phyloP scores from a whole-genome alignment of 2,888 invertebrate species.

The Caenorhabditis angaria region DNA sequence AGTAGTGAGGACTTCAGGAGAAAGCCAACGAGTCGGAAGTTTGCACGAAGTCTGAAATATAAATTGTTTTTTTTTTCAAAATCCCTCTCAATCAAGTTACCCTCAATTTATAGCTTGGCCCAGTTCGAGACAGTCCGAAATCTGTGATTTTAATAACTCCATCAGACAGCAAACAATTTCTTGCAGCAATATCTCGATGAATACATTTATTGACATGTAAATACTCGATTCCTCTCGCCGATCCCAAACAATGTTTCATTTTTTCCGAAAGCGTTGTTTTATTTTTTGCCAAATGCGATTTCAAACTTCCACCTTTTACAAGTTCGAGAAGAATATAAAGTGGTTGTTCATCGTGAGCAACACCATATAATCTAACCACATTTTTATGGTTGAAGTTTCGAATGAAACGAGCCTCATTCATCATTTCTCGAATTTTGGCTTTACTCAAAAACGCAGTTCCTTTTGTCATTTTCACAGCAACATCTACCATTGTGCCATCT shows the following conservation, averaged over 20 bases:
- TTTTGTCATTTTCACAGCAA: slow-evolving; percentile 45
- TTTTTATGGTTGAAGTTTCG: slow-evolving; percentile 42
- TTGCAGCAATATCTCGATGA: slow-evolving; percentile 41
- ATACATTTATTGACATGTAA: slow-evolving; percentile 30
- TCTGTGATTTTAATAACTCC: slow-evolving; percentile 41
- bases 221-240: slow-evolving; percentile 27
- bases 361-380: slow-evolving; percentile 46
- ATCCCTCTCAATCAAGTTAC: neutral
- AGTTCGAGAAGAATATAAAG: slow-evolving; percentile 47
- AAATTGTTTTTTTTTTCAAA: too few species aligned
- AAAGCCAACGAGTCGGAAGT: slow-evolving; percentile 46
- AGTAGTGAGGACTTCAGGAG: slow-evolving; percentile 34
- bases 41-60: slow-evolving; percentile 19
- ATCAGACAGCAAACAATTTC: slow-evolving; percentile 29
- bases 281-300: slow-evolving; percentile 19
- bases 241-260: slow-evolving; percentile 10
- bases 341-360: slow-evolving; percentile 48
- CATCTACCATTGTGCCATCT: slow-evolving; percentile 28
- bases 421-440: slow-evolving; percentile 47
- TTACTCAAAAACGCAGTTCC: slow-evolving; percentile 29
- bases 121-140: slow-evolving; percentile 45
- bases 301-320: slow-evolving; percentile 31
- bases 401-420: slow-evolving; percentile 50
- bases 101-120: slow-evolving; percentile 23
- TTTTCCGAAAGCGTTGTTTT: slow-evolving; percentile 11